phyloP scores from a whole-genome alignment of 1,140 invertebrate genomes.

The Bombus polaris region DNA sequence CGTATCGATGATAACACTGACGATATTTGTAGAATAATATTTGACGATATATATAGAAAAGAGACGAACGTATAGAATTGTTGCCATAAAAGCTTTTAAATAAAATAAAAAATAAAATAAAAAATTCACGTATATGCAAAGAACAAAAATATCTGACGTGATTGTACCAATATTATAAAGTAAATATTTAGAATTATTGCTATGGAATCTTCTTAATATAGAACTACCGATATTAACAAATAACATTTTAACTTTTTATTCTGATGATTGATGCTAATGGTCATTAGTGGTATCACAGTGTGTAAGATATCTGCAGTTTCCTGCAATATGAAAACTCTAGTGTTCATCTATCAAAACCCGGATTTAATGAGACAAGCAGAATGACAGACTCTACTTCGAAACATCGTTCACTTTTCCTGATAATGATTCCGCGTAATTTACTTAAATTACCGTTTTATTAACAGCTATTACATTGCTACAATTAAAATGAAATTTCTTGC shows the following conservation, averaged over 20 bases:
- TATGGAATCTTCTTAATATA: too few relatives aligned
- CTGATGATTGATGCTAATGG: not conserved
- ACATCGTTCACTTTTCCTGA: not conserved
- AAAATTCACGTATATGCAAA: too few relatives aligned
- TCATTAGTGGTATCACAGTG: not conserved
- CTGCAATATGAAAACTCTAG: not conserved
- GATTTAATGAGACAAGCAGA: not conserved
- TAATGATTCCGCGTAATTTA: slow-evolving; percentile 1
- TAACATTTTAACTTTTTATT: not conserved
- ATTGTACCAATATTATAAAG: too few relatives aligned
- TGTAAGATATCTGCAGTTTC: not conserved
- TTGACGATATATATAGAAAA: too few relatives aligned
- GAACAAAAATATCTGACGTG: too few relatives aligned
- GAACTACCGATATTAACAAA: not conserved
- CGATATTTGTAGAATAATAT: too few relatives aligned
- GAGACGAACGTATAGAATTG: too few relatives aligned
- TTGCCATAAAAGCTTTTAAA: too few relatives aligned
- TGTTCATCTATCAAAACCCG: not conserved
- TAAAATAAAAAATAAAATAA: too few relatives aligned
- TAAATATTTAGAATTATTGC: too few relatives aligned
- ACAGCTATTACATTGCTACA: not conserved
- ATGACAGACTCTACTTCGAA: not conserved
- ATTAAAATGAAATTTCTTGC: not conserved
- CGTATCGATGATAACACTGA: too few relatives aligned
- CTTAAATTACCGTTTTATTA: not conserved